Evolutionary conservation across 2,797 vertebrate genomes (phyloP).

Genomic region (Neomorphus geoffroyi): DNA sequence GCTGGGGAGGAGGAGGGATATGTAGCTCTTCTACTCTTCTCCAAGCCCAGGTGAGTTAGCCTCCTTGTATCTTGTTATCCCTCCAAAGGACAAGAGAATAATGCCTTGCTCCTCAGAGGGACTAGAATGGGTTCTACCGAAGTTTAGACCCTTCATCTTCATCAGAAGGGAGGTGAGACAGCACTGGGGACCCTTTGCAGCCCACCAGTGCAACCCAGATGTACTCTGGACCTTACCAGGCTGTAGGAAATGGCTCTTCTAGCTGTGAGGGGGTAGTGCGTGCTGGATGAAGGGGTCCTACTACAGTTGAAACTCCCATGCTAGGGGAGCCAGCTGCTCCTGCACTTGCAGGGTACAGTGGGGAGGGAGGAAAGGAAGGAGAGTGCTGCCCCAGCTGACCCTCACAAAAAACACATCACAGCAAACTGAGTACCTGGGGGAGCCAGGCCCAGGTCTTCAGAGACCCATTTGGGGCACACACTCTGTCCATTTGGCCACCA

Average conservation of each 20-base stretch:
- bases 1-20: not conserved
- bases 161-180: not conserved
- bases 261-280: not conserved
- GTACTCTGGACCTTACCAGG: not conserved
- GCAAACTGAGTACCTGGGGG: not conserved
- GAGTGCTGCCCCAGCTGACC: not conserved
- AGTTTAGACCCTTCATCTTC: not conserved
- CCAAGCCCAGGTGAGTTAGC: rapidly evolving
- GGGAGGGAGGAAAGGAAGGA: not conserved
- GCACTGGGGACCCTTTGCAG: not conserved
- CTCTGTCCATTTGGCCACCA: not conserved
- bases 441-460: not conserved
- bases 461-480: rapidly evolving
- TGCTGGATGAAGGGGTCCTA: not conserved
- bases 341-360: rapidly evolving
- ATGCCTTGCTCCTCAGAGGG: not conserved
- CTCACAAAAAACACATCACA: not conserved
- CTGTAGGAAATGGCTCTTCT: not conserved
- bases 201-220: not conserved
- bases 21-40: not conserved
- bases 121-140: not conserved
- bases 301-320: not conserved
- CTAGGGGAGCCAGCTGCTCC: not conserved
- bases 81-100: not conserved
- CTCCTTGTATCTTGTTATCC: not conserved